Evolutionary conservation across 2,888 invertebrate genomes (phyloP).

Genomic region (Nasonovia ribisnigri): DNA sequence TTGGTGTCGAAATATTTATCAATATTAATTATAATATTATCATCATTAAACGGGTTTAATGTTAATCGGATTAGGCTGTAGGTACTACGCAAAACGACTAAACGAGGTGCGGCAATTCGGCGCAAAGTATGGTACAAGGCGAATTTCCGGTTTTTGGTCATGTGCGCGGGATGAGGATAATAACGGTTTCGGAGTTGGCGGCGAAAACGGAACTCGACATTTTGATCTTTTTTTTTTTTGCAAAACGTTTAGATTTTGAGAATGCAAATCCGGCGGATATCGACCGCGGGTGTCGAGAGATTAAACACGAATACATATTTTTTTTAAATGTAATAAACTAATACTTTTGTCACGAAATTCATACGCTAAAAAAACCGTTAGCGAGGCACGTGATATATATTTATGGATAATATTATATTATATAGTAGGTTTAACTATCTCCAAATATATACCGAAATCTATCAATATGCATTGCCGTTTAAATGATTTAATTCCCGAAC

Average conservation of each 20-base stretch:
- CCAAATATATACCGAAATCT: neutral
- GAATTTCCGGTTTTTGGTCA: conserved; percentile 31
- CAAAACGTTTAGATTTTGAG: neutral
- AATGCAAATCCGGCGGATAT: neutral
- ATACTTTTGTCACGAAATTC: neutral
- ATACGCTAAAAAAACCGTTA: neutral
- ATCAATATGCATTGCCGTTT: neutral
- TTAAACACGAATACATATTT: neutral
- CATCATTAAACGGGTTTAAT: neutral
- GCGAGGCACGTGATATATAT: neutral
- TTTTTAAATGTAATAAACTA: neutral
- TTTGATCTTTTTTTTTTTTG: conserved; percentile 5
- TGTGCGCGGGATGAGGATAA: neutral
- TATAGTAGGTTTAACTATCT: neutral
- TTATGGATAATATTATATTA: neutral
- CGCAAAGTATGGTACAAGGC: neutral
- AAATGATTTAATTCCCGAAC: neutral
- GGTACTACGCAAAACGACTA: neutral
- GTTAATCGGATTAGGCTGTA: neutral
- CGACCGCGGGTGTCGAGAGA: neutral
- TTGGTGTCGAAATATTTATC: neutral
- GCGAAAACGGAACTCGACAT: neutral
- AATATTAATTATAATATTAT: neutral
- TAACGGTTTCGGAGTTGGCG: conserved; percentile 32
- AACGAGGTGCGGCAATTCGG: neutral